These are phyloP conservation scores for Petrocephalus schoutedeni DNA, from an alignment of 2,797 vertebrate species.

Conservation along the genomic window DNA sequence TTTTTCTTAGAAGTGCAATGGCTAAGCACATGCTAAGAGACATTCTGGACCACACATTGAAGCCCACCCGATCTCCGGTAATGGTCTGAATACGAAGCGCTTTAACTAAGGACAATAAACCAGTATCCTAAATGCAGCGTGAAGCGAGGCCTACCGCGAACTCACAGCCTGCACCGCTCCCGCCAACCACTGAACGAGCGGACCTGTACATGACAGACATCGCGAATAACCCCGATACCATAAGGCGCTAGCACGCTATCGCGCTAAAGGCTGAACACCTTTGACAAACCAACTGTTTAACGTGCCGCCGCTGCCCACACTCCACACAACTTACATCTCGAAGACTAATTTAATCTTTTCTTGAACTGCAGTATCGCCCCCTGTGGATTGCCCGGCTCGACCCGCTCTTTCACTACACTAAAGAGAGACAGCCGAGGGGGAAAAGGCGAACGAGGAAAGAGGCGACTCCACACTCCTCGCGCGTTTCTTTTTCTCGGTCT, in stretches of 20 bases:
- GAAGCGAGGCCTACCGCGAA: slow-evolving; percentile 19
- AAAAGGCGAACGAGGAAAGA: not conserved
- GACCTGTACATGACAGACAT: not conserved
- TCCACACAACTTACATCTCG: slow-evolving; percentile 26
- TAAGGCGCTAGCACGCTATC: not conserved
- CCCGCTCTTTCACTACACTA: slow-evolving; percentile 16
- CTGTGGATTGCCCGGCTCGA: not conserved
- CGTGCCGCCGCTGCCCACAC: not conserved
- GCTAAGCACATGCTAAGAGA: not conserved
- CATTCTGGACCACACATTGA: not conserved
- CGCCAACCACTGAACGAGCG: not conserved
- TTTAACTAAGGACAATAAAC: not conserved
- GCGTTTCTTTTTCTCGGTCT: slow-evolving; percentile 19
- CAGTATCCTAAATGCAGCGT: not conserved
- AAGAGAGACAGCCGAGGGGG: not conserved
- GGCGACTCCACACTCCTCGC: not conserved
- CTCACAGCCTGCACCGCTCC: not conserved
- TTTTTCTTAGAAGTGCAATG: not conserved
- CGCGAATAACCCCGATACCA: not conserved
- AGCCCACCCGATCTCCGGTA: not conserved
- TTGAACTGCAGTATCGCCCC: slow-evolving; percentile 11
- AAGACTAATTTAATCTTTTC: slow-evolving; percentile 20
- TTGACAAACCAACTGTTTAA: not conserved
- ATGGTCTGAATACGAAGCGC: not conserved
- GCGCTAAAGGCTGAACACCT: not conserved